Evolutionary conservation across 2,888 invertebrate genomes (phyloP), one percentile per base, ranked within the genome.

Genomic region (Epistrophe grossulariae): DNA sequence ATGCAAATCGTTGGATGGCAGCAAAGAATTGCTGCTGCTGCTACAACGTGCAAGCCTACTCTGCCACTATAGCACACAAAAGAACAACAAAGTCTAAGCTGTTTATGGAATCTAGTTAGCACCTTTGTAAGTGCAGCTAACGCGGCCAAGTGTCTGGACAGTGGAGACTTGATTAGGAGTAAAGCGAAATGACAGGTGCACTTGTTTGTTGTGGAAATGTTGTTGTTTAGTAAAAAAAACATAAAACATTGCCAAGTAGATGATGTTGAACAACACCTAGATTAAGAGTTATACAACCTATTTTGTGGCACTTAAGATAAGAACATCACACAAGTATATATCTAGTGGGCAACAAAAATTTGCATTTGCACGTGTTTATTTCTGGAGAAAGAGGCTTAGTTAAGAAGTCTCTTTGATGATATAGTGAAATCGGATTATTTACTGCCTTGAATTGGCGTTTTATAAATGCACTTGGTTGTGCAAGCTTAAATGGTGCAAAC

Each of bases 21-120:
- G 66, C 50, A 64, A n/a, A 40, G 38, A 43, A 38, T 31, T 13
- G 3, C 62, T 38, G 48, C 38, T 59, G 57, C n/a, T 57, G 9
- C n/a, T 59, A 31, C 57, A 35, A 0, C 6, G 35, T 8, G 35
- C 19, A 9, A 64, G 59, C 71, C 70, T 45, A 68, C 70, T 59
- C 6, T 38, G 38, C 15, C 59, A 70, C 19, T 38, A 70, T 40
- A 15, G 17, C 24, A 43, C 43, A n/a, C 76, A 57, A 19, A 71
- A 64, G 71, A 72, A 68, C 78, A 74, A 78, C 74, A 59, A 59
- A 38, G 35, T 13, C 11, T 59, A 38, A 38, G 59, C 79, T 79
- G 78, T 79, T 83, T 87, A 79, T 87, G 74, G 74, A 83, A 74
- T 83, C 83, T 74, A 74, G 79, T 83, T 87, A 78, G 71, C 82